phyloP scores from a whole-genome alignment of 2,797 vertebrate genomes.

The Chaunax sp. region DNA sequence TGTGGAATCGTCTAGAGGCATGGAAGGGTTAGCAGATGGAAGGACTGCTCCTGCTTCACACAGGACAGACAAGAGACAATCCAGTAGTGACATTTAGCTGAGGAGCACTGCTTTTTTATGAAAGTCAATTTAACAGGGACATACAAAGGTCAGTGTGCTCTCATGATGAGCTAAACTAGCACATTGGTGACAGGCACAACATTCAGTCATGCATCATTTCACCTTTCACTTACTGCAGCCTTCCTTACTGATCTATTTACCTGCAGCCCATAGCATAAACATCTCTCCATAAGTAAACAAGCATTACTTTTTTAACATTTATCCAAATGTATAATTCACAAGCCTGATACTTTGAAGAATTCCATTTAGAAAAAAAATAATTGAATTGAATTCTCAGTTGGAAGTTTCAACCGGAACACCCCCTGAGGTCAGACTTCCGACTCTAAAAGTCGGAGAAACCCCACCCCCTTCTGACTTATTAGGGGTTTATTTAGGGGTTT shows the following conservation, averaged over 20 bases:
- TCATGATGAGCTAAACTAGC: conserved; percentile 55
- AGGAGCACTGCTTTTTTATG: conserved; percentile 72
- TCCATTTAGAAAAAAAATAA: too few relatives aligned
- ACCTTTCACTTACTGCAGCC: neutral
- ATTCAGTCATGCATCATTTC: neutral
- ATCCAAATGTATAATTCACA: too few relatives aligned
- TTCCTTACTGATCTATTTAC: neutral
- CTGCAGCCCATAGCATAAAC: neutral
- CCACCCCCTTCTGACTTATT: too few relatives aligned
- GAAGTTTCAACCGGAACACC: too few relatives aligned
- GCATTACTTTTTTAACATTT: too few relatives aligned
- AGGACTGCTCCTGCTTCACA: conserved; percentile 49
- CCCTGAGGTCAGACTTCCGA: too few relatives aligned
- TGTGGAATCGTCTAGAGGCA: conserved; percentile 18
- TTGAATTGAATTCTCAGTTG: too few relatives aligned
- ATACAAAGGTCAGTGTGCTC: conserved; percentile 75
- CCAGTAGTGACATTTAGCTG: conserved; percentile 74
- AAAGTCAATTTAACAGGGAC: conserved; percentile 76
- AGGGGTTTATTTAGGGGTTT: too few relatives aligned
- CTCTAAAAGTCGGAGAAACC: too few relatives aligned
- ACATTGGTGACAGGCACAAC: neutral
- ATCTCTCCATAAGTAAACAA: neutral
- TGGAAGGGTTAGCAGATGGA: conserved; percentile 46
- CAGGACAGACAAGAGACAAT: conserved; percentile 61
- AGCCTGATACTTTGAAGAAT: too few relatives aligned